Base-by-base conservation (phyloP, 1,140 invertebrate genomes). In the Uloborus diversus region DNA sequence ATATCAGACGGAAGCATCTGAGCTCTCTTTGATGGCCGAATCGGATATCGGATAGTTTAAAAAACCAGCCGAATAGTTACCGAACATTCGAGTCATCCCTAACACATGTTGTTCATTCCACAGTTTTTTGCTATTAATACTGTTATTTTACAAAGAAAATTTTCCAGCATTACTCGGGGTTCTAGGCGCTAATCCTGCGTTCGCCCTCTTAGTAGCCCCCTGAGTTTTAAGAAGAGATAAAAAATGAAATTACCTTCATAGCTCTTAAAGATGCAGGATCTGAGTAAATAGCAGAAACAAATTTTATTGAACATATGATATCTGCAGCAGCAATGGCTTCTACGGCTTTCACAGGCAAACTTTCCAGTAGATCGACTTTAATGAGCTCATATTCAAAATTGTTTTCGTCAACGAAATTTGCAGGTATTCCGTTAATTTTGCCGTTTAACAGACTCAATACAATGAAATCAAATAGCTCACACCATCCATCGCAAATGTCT, bases 261-360 rank as follows among this genome's bases (percentile, higher is more conserved):
- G 57, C 59, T 11, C 7, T 28, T 27, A 51, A 2, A 27, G 37
- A 64, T 49, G 13, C 35, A 9, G 59, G 3, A 13, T 49, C 51
- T 20, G 37, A 37, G 11, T 49, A 17, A 25, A 75, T 32, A 23
- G 57, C 59, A n/a, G 70, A 75, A 51, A 75, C 42, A 62, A 75
- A 75, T 32, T 75, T 75, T 4, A 75, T 59, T 59, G 64, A 62
- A 14, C 57, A 75, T 33, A 75, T 42, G 25, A 75, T 75, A 32
- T 75, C 70, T 23, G 70, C 42, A 49, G 49, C 53, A 27, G 57
- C 49, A 62, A 75, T 62, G 28, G 33, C 7, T 4, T 62, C 25
- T 9, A 23, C 42, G 14, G 35, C 47, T 32, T 51, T 42, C 7
- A 3, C 11, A 11, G 57, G 57, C 30, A 75, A 75, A 17, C 35